Conservation (phyloP, 2,888 invertebrate species). For the Agrilus biguttatus region DNA sequence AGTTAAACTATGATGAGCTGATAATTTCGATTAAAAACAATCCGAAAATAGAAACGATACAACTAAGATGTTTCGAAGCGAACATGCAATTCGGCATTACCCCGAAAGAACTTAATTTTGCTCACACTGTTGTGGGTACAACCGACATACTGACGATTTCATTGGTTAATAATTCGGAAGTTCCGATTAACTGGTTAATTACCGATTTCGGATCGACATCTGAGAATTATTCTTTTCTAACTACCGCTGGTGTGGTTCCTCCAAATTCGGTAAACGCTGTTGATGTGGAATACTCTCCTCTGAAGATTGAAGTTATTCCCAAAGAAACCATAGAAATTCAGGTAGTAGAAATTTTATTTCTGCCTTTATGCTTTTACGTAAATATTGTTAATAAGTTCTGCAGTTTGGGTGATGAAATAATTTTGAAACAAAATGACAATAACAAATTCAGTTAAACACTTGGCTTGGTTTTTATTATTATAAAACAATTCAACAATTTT, state of each 20-base stretch:
- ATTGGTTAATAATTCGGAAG: conserved; percentile 40
- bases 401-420: too few relatives aligned
- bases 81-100: conserved; percentile 33
- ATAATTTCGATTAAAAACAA: conserved; percentile 38
- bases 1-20: conserved; percentile 18
- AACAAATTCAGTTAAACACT: too few relatives aligned
- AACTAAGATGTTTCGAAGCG: conserved; percentile 37
- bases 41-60: conserved; percentile 38
- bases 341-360: conserved; percentile 25
- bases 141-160: conserved; percentile 35
- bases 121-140: conserved; percentile 38
- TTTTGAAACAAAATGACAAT: too few relatives aligned
- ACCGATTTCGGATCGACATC: conserved; percentile 28
- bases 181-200: conserved; percentile 42
- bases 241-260: conserved; percentile 30
- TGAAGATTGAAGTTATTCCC: conserved; percentile 30
- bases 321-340: conserved; percentile 31
- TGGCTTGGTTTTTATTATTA: too few relatives aligned
- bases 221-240: conserved; percentile 32
- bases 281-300: conserved; percentile 36
- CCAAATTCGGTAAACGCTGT: conserved; percentile 35
- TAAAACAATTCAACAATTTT: too few relatives aligned
- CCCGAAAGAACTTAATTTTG: conserved; percentile 33
- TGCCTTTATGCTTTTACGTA: too few relatives aligned
- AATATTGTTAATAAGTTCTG: too few relatives aligned